A percentile compares a stretch with the other conserved stretches of the same genome.
These are phyloP conservation scores for Melinaea menophilus DNA, from an alignment of 2,888 invertebrate genomes.

Conservation along the genomic window DNA sequence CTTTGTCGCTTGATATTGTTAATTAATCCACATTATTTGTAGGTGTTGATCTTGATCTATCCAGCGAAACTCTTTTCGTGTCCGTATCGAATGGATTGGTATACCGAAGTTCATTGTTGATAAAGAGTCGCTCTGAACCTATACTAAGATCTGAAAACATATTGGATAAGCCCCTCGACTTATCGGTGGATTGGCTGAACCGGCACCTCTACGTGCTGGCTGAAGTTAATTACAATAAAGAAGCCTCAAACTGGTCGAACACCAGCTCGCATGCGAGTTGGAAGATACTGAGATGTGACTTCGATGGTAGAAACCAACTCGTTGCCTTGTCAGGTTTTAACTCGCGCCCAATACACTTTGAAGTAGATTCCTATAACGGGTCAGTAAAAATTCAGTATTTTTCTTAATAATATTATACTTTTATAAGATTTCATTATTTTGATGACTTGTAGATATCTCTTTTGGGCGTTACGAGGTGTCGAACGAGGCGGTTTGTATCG, in stretches of 20 bases:
- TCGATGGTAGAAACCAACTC: conserved; percentile 84
- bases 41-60: conserved; percentile 89
- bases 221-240: conserved; percentile 77
- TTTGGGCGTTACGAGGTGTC: conserved; percentile 82
- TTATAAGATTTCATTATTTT: background rate
- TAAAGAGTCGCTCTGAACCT: conserved; percentile 59
- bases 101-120: conserved; percentile 72
- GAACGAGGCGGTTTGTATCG: conserved; percentile 84
- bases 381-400: conserved; percentile 49
- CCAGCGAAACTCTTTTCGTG: conserved; percentile 84
- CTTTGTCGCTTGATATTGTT: too few species aligned
- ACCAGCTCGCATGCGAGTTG: conserved; percentile 68
- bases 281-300: conserved; percentile 86
- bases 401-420: conserved; percentile 3
- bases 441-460: conserved; percentile 81
- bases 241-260: conserved; percentile 46
- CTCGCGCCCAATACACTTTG: conserved; percentile 86
- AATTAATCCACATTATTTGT: conserved; percentile 36
- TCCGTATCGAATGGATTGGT: conserved; percentile 85
- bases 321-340: conserved; percentile 84
- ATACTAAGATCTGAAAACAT: conserved; percentile 79
- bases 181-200: conserved; percentile 94
- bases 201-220: conserved; percentile 89
- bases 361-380: conserved; percentile 96
- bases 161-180: conserved; percentile 81